phyloP scores from a whole-genome alignment of 2,888 invertebrate genomes.

The Eupithecia insigniata region DNA sequence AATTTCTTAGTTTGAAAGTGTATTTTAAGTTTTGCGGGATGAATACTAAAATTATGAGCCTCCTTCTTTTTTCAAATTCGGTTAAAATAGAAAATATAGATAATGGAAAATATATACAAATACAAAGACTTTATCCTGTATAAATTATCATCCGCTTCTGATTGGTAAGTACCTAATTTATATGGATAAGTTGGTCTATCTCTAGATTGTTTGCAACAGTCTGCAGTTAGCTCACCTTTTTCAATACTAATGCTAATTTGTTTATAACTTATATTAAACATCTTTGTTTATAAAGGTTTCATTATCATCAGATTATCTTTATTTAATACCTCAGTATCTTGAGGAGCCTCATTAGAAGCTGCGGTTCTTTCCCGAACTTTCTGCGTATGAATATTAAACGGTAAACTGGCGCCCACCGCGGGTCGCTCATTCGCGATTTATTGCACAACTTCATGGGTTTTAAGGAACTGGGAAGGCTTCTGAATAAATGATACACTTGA shows the following conservation, averaged over 20 bases:
- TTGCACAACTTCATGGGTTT: slow-evolving; percentile 34
- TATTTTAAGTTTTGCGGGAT: too few relatives aligned
- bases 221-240: too few relatives aligned
- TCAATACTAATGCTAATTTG: too few relatives aligned
- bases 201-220: too few relatives aligned
- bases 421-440: slow-evolving; percentile 46
- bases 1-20: too few relatives aligned
- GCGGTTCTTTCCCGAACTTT: slow-evolving; percentile 65
- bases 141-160: background rate
- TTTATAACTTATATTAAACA: too few relatives aligned
- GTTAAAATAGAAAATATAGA: background rate
- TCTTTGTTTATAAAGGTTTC: too few relatives aligned
- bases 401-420: slow-evolving; percentile 67
- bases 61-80: too few relatives aligned
- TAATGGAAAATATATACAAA: too few relatives aligned
- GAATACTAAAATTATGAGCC: too few relatives aligned
- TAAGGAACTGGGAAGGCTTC: slow-evolving; percentile 22
- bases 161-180: too few relatives aligned
- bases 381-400: slow-evolving; percentile 72
- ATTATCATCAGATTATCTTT: background rate
- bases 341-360: slow-evolving; percentile 71
- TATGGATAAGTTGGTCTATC: too few relatives aligned
- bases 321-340: slow-evolving; percentile 26
- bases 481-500: slow-evolving; percentile 7
- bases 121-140: background rate